Evolutionary conservation across 2,888 invertebrate species (phyloP), one percentile per base, ranked within the genome.

Genomic region (Cartodere bifasciata): DNA sequence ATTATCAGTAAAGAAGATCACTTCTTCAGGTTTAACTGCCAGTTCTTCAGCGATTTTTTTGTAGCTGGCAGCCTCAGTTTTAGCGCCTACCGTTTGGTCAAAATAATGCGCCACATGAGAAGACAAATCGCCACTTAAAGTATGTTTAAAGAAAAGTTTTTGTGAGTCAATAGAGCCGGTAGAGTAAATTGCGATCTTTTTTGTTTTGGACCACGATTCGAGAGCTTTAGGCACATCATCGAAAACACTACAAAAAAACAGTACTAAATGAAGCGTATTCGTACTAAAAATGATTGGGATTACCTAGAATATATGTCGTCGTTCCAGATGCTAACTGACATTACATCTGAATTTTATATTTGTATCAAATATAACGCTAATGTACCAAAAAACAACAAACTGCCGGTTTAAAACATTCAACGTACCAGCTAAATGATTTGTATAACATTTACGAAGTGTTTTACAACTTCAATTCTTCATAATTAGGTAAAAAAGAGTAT

Each of bases 91-190:
- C 3, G 70, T 71, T 1, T 91, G 90, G 53, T 95, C 94, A 54
- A 88, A 95, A 57, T 86, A 79, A 0, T 77, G 83, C 27, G 71
- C 70, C 34, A 95, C 69, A 32, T 63, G 58, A 23, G 75, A 72
- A 44, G 76, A 62, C 39, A 94, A 53, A 57, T 94, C 78, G 1
- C 94, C 94, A 24, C 72, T 67, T 11, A 64, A 60, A 2, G 87
- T 76, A 56, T 86, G 67, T 0, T 68, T 67, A 56, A 94, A 91
- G 3, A 94, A 67, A 6, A 92, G 65, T 53, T 87, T 83, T 57
- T 95, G 95, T 9, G 92, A 85, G 47, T 82, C 78, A 1, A 87
- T 75, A 32, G 88, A 90, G 26, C 92, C 94, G 14, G 91, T 91
- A 0, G 94, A 94, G 58, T 86, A 95, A 37, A 92, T 76, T 52